Base-by-base conservation (phyloP, 2,888 invertebrate species). In the Cheilosia pagana region DNA sequence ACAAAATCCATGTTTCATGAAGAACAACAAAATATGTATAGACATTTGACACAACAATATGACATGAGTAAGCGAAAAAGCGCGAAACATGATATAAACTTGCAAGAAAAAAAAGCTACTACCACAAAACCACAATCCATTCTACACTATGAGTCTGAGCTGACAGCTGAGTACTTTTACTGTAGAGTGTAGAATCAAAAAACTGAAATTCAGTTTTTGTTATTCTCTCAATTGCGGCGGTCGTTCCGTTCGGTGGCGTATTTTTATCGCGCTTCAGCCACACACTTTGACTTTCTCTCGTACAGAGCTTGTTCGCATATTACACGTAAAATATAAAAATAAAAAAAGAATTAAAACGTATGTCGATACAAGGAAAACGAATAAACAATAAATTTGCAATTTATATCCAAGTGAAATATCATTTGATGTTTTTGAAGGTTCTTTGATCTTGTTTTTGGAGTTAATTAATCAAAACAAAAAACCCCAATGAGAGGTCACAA, bases 181-280 rank as follows among this genome's bases (percentile, higher is more conserved):
- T n/a, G n/a, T n/a, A n/a, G n/a, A n/a, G n/a, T n/a, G n/a, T n/a
- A 60, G 55, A 77, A 68, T 60, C 23, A 59, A 45, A 63, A 45
- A 74, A 74, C 41, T 63, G 21, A 83, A 63, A 71, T 57, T 85
- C 85, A 85, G 85, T 85, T 85, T 81, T 85, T 75, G 65, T 55
- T 81, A 63, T 62, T 81, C 85, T 76, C 85, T 85, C 81, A 81
- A 39, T 81, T 75, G 81, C 19, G 71, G 45, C 59, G 79, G 83
- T 77, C 43, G 55, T 67, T 31, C n/a, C 63, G 28, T 63, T 63
- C 65, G 52, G 28, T 74, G 62, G 67, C 7, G n/a, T 21, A 8
- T 39, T 39, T 45, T 39, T 39, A 57, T 57, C 75, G 48, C 28
- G 25, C 39, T 59, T 21, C 25, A n/a, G n/a, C n/a, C n/a, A n/a